Base-by-base conservation (phyloP, 2,888 invertebrate species). In the Drosophila meridiana region DNA sequence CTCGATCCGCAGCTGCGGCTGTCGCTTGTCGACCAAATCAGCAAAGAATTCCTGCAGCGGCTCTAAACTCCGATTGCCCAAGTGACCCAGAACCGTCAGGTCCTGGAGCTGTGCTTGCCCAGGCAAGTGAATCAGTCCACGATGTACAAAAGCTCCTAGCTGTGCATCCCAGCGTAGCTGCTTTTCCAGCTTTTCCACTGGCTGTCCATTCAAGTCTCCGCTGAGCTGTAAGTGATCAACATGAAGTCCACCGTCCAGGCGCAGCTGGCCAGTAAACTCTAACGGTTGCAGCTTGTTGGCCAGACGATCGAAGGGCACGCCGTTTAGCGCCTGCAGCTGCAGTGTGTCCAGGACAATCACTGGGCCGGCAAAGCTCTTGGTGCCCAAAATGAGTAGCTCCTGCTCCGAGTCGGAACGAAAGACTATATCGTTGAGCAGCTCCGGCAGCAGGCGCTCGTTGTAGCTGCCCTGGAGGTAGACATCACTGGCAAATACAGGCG, bases 381-480 rank as follows among this genome's bases (percentile, higher is more conserved):
- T 71, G 4, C 89, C 85, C 38, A 52, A 55, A 20, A 92, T 82
- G 1, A 76, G 14, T 0, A 70, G 30, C 20, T 73, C 60, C 6
- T 70, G 48, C 0, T 55, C 53, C 11, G 86, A 76, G 69, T 93
- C 92, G n/a, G 91, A 89, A 0, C 92, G 93, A 42, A 89, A 82
- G 0, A 94, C 91, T 14, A 94, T 87, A 72, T 94, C 93, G 0
- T 92, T 74, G 0, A 94, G 69, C 20, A 94, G 90, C 13, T 90
- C 81, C 0, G 93, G 87, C 68, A 94, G 93, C 57, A 92, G 65
- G 0, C 62, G 73, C 3, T 87, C 89, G 76, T 94, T 93, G 8
- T 94, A 89, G 14, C 91, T 87, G 34, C 92, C 91, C 4, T 83
- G 70, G 0, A 93, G 64, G n/a, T 73, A 53, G 0, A 93, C 67